phyloP scores from a whole-genome alignment of 2,888 invertebrate species.

The Exephanes ischioxanthus region DNA sequence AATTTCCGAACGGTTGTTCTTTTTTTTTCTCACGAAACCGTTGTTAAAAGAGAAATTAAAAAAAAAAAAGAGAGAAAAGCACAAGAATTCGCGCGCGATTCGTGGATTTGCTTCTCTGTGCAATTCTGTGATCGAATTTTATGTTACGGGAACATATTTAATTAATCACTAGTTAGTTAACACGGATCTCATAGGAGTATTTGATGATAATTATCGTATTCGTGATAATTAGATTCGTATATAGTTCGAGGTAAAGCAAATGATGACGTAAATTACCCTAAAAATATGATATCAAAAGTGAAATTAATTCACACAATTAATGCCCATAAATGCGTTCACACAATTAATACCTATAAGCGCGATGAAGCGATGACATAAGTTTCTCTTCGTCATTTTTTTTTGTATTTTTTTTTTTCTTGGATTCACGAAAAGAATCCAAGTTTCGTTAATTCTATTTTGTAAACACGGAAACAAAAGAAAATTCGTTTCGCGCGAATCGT shows the following conservation, averaged over 20 bases:
- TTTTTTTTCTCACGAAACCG: not conserved
- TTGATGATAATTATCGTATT: constrained; percentile 31
- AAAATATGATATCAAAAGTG: not conserved
- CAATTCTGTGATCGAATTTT: constrained; percentile 71
- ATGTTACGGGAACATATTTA: constrained; percentile 47
- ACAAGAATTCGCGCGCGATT: constrained; percentile 54
- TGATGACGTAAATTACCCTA: not conserved
- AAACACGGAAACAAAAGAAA: not conserved
- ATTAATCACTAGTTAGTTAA: constrained; percentile 41
- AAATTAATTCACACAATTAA: constrained; percentile 25
- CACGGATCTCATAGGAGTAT: constrained; percentile 50
- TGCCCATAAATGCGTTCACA: not conserved
- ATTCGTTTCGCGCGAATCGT: constrained; percentile 13
- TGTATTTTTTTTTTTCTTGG: constrained; percentile 20
- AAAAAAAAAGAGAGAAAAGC: constrained; percentile 44
- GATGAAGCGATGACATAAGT: not conserved
- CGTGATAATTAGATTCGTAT: constrained; percentile 29
- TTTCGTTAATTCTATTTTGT: constrained; percentile 7
- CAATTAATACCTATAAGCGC: constrained; percentile 6
- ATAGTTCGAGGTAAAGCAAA: constrained; percentile 8
- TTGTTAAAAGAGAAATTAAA: not conserved
- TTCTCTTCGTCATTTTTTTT: not conserved
- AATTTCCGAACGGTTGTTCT: constrained; percentile 21
- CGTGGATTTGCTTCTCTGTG: constrained; percentile 44
- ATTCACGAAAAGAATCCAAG: constrained; percentile 2